Percentiles rank a stretch among this genome's conserved stretches.
These are phyloP conservation scores for Eugnorisma glareosa DNA, from an alignment of 2,888 invertebrate genomes.

Conservation along the genomic window DNA sequence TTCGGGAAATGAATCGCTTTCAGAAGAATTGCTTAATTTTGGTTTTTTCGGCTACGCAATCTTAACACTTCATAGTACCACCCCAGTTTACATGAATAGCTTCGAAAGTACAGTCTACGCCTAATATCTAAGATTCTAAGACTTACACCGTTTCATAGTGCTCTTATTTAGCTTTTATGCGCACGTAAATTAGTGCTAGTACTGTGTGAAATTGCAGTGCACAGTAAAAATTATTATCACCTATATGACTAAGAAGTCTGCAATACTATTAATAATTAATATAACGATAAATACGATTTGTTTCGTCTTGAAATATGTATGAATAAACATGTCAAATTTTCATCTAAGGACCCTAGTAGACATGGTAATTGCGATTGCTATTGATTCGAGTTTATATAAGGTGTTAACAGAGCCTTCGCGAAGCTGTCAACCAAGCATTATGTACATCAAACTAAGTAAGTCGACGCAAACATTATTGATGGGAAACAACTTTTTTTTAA, in stretches of 20 bases:
- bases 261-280: conserved; percentile 21
- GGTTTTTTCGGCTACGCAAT: neutral
- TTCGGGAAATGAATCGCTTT: too few relatives aligned
- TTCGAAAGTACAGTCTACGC: neutral
- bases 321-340: conserved; percentile 11
- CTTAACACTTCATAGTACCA: conserved; percentile 17
- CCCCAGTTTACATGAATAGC: neutral
- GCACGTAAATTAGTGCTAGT: neutral
- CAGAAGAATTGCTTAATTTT: neutral
- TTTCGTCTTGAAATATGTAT: conserved; percentile 13
- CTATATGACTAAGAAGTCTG: neutral
- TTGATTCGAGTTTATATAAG: neutral
- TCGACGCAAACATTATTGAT: too few relatives aligned
- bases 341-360: neutral
- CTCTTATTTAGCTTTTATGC: neutral
- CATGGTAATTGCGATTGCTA: conserved; percentile 6
- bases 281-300: conserved; percentile 7
- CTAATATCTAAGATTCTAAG: conserved; percentile 14
- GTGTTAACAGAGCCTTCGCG: too few relatives aligned
- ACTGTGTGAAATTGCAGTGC: neutral
- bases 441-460: too few relatives aligned
- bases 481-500: too few relatives aligned
- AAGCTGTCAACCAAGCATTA: too few relatives aligned
- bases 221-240: neutral
- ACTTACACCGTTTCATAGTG: neutral